A percentile compares a stretch with the other conserved stretches of the same genome.
These are phyloP conservation scores for Plecturocebus donacophilus DNA, from an alignment of 2,113 vertebrate genomes.

Conservation along the genomic window DNA sequence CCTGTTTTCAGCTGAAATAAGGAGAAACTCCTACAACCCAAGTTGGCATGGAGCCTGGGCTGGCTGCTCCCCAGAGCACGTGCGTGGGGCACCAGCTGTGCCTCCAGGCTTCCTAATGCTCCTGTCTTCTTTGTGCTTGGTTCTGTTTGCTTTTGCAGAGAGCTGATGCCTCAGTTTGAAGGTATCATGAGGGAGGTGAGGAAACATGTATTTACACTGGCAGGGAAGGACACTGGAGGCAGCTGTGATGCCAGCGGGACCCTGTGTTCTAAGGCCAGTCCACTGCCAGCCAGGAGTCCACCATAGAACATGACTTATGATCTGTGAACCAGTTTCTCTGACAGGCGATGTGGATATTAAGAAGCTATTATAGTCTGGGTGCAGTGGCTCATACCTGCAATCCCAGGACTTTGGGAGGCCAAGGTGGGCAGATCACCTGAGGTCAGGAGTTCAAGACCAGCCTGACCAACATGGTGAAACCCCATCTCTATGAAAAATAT, in stretches of 20 bases:
- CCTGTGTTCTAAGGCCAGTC: no score
- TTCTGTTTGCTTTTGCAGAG: neutral
- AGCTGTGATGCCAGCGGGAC: no score
- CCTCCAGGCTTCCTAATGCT: neutral
- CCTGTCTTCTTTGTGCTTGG: neutral
- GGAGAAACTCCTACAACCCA: no score
- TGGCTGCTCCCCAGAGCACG: rapidly evolving
- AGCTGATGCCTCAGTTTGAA: neutral
- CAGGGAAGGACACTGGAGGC: neutral
- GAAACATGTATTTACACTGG: neutral
- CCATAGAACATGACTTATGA: neutral
- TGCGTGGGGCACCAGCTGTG: neutral
- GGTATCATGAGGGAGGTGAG: neutral
- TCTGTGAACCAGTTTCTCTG: neutral
- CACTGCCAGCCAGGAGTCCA: no score
- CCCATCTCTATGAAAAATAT: no score
- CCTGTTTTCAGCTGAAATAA: no score
- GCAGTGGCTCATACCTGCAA: no score
- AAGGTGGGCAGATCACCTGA: no score
- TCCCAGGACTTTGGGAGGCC: no score
- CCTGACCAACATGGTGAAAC: no score
- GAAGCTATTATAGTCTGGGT: no score
- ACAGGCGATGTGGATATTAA: neutral
- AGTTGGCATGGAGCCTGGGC: neutral
- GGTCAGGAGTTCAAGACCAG: no score